Evolutionary conservation across 2,888 invertebrate genomes (phyloP), one percentile per base, ranked within the genome.

Genomic region (Nymphalis urticae): DNA sequence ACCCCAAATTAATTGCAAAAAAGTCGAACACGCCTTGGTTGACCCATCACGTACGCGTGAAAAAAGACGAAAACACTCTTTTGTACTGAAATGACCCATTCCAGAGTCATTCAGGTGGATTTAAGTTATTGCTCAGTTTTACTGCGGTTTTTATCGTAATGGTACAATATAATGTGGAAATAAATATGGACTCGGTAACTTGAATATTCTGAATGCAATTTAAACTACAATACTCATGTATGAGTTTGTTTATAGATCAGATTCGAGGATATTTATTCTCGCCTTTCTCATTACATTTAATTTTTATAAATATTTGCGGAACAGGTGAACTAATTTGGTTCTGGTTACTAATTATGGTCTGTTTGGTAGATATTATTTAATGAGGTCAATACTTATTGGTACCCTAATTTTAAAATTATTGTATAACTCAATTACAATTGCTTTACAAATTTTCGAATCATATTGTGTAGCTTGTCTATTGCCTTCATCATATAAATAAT

Each of bases 1-100:
- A 69, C 53, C 62, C 66, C 47, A 69, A 62, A 69, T 66, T 69
- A 66, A 71, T 71, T 68, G 62, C 58, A 65, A 62, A 62, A 61
- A 58, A 24, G 32, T 48, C 32, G 19, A 10, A 61, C 19, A 58
- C 8, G 24, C 48, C 27, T 58, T 56, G 16, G 61, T 21, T 69
- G 71, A 69, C 71, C 71, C 66, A 71, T 71, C 71, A 71, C 71
- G 71, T 71, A 69, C 71, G 50, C 27, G 13, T 13, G 50, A 71
- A 71, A 67, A 69, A 69, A 71, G 53, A 64, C 56, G 19, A 66
- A 53, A 24, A 36, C 53, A 24, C 48, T 17, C 48, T 51, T 58
- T 59, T 60, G 59, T 65, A 66, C 54, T 32, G 62, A 68, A 71
- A 68, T 70, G 64, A 70, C 62, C 70, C 27, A 51, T 62, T 62